Base-by-base conservation (phyloP, 2,113 vertebrate genomes). In the Atractosteus spatula region DNA sequence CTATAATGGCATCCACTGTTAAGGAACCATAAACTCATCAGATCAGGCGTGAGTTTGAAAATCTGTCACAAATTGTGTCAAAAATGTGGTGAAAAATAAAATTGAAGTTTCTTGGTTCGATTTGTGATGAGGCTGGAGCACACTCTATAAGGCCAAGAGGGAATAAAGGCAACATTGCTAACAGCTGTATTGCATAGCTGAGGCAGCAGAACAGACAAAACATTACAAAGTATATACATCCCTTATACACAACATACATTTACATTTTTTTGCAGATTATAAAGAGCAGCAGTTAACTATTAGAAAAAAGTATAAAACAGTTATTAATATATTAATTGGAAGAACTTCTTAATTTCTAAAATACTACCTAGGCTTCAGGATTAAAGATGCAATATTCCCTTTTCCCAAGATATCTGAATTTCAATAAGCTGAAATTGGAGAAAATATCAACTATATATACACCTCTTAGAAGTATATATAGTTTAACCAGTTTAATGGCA, bases 151-250 rank as follows among this genome's bases (percentile, higher is more conserved):
- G 91, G 90, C 90, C 87, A 85, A 83, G 56, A 59, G 81, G 78
- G 83, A 90, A 82, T 81, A 86, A 91, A 90, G 91, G 90, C 91
- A 83, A 74, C 73, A 86, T 84, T 89, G 87, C 76, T 75, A 84
- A 85, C 77, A 86, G 85, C 88, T 77, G 78, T 83, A 81, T 90
- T 92, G 89, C 91, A 92, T 91, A 92, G 91, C 89, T 88, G 88
- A 91, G 86, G 88, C 86, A 83, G 74, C 81, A 78, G 77, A 78
- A 51, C 54, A 72, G 59, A 71, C 70, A 75, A 47, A 44, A 68
- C 62, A 76, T 64, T 64, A 69, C 43, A 68, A 80, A 79, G 79
- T 76, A 73, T 78, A 77, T 80, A 83, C 82, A 80, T 72, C 69
- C 72, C 78, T 75, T 84, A 84, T 84, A 71, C 14, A 69, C 43